phyloP scores from a whole-genome alignment of 2,113 vertebrate genomes.

The Riparia riparia region DNA sequence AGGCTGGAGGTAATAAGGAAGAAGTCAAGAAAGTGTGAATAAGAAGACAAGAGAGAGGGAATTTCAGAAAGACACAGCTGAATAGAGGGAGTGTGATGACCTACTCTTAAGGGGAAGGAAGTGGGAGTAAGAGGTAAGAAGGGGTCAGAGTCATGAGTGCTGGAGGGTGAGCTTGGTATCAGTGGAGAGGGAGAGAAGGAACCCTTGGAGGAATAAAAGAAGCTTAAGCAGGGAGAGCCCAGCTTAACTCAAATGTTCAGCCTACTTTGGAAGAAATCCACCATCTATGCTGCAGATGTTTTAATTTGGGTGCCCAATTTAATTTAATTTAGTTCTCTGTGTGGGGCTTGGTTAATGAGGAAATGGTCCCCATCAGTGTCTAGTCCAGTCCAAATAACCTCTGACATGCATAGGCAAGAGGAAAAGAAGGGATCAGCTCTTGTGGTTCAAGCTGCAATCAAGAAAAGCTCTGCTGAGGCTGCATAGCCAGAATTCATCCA shows the following conservation, averaged over 20 bases:
- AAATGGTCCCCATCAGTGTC: background rate
- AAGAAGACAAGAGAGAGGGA: background rate
- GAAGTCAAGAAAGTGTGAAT: background rate
- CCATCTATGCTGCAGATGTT: background rate
- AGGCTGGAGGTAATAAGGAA: background rate
- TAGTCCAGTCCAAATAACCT: background rate
- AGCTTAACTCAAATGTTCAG: background rate
- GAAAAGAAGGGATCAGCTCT: background rate
- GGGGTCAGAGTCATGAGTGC: background rate
- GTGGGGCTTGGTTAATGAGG: background rate
- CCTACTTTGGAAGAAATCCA: background rate
- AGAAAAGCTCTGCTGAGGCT: background rate
- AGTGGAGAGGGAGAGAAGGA: background rate
- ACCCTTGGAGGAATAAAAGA: background rate
- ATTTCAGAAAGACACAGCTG: background rate
- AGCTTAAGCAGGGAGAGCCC: background rate
- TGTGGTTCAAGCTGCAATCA: background rate
- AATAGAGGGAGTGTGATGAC: background rate
- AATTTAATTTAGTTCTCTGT: background rate
- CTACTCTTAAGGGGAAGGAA: background rate
- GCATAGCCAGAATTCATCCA: accelerated
- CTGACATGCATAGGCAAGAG: background rate
- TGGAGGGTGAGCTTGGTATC: background rate
- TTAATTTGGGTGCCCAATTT: background rate
- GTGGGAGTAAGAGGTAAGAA: background rate